Percentiles rank a stretch among this genome's conserved stretches.
phyloP scores from a whole-genome alignment of 2,888 invertebrate species.

The Sepiola atlantica region DNA sequence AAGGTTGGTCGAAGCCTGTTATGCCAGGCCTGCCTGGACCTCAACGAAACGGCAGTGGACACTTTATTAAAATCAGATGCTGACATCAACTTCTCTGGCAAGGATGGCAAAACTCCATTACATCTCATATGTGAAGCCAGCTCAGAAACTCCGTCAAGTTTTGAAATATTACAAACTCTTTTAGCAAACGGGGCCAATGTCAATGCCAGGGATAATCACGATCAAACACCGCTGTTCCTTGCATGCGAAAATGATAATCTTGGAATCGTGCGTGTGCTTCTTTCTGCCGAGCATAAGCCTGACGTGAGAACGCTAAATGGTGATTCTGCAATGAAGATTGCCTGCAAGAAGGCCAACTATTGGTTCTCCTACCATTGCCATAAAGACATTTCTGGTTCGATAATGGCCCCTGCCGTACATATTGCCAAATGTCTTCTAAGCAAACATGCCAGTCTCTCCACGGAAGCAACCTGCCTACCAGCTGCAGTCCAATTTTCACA shows the following conservation, averaged over 20 bases:
- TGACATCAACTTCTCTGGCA: constrained; percentile 58
- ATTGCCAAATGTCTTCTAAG: constrained; percentile 66
- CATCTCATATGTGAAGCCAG: constrained; percentile 57
- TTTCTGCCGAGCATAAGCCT: constrained; percentile 61
- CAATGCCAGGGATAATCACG: constrained; percentile 63
- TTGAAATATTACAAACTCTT: constrained; percentile 58
- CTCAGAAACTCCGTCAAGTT: constrained; percentile 53
- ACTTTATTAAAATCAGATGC: constrained; percentile 49
- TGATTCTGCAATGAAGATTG: constrained; percentile 65
- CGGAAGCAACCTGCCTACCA: constrained; percentile 65
- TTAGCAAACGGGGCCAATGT: constrained; percentile 59
- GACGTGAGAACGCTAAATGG: constrained; percentile 62
- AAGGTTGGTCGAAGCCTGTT: neutral
- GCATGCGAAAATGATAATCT: constrained; percentile 66
- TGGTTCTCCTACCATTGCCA: constrained; percentile 61
- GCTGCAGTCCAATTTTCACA: constrained; percentile 67
- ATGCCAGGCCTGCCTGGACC: constrained; percentile 24
- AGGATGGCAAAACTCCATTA: constrained; percentile 63
- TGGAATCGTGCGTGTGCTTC: constrained; percentile 58
- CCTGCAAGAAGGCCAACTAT: constrained; percentile 66
- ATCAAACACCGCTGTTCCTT: constrained; percentile 60
- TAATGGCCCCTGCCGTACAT: constrained; percentile 59
- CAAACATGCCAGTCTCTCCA: constrained; percentile 59
- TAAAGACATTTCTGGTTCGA: neutral
- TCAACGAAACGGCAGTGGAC: neutral